Conservation (phyloP, 2,113 vertebrate species). For the Megaceryle maxima region DNA sequence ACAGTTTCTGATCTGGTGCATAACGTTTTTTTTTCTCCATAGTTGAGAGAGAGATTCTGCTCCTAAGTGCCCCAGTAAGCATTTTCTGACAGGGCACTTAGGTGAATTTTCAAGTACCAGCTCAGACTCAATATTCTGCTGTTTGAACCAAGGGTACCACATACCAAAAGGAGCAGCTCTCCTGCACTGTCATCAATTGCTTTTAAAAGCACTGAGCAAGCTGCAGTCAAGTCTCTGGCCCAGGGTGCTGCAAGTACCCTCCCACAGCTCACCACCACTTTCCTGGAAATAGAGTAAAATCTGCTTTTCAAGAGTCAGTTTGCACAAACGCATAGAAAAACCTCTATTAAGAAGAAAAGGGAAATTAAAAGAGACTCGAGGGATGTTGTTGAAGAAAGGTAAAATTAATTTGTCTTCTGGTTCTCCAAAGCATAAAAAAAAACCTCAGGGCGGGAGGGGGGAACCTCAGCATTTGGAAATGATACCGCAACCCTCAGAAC, state of each 20-base stretch:
- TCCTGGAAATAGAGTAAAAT: neutral
- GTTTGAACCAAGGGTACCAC: neutral
- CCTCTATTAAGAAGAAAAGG: neutral
- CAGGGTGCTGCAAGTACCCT: fast-evolving
- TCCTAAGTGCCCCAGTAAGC: neutral
- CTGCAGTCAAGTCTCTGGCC: fast-evolving
- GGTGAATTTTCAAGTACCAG: neutral
- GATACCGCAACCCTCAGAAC: neutral
- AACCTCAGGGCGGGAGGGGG: neutral
- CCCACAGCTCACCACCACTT: fast-evolving
- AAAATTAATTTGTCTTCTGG: neutral
- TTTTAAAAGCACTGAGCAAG: fast-evolving
- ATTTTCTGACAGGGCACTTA: fast-evolving
- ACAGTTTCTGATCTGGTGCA: fast-evolving
- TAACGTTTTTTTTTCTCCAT: fast-evolving
- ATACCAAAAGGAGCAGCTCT: fast-evolving
- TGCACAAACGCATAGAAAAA: fast-evolving
- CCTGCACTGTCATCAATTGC: neutral
- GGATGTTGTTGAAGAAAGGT: neutral
- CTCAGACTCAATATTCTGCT: fast-evolving
- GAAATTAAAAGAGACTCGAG: neutral
- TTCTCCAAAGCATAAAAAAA: neutral
- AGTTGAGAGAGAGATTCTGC: too few relatives aligned
- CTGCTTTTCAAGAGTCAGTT: neutral
- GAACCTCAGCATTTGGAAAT: neutral